A percentile compares a stretch with the other conserved stretches of the same genome.
These are phyloP conservation scores for Rhinoraja longicauda DNA, from an alignment of 2,797 vertebrate species.

Conservation along the genomic window DNA sequence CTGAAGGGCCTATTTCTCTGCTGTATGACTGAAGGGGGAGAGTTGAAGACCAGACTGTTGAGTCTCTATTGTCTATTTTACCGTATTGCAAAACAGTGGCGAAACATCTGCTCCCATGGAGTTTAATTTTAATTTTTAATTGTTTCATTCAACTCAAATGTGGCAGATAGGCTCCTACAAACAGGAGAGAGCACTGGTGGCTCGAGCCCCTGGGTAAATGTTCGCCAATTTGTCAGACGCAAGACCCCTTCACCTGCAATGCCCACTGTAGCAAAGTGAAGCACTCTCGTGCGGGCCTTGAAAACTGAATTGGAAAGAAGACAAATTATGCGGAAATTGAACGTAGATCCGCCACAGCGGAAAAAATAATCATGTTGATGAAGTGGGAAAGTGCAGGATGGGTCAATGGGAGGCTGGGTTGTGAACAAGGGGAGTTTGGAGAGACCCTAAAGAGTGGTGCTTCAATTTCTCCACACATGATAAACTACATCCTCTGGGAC, in stretches of 20 bases:
- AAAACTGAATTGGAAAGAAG: not conserved
- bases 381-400: too few relatives aligned
- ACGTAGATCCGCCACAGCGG: not conserved
- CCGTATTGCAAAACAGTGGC: not conserved
- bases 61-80: not conserved
- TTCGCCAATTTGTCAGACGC: not conserved
- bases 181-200: not conserved
- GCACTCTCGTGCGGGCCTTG: not conserved
- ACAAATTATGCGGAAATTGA: not conserved
- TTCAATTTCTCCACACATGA: too few relatives aligned
- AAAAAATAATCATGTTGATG: not conserved
- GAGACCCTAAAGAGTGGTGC: not conserved
- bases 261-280: not conserved
- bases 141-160: not conserved
- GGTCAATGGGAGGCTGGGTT: not conserved
- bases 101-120: not conserved
- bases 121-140: conserved; percentile 5
- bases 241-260: not conserved
- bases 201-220: not conserved
- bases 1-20: too few relatives aligned
- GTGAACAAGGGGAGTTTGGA: not conserved
- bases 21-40: not conserved
- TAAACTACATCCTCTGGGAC: not conserved
- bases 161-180: not conserved
- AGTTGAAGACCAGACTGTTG: not conserved